phyloP scores from a whole-genome alignment of 2,113 vertebrate species.

The Camelus dromedarius region DNA sequence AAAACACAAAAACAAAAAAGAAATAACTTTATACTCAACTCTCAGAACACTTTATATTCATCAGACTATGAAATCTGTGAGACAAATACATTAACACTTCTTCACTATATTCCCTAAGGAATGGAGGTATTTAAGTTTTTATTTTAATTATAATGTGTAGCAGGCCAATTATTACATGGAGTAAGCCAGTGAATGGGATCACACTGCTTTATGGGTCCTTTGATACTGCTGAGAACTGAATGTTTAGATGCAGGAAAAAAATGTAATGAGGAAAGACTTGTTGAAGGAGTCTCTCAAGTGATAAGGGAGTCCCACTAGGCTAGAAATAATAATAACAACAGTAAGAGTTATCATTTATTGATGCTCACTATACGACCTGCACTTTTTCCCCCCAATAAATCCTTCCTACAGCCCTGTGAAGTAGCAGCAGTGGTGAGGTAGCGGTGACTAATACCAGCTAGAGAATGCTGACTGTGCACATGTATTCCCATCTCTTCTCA shows the following conservation, averaged over 20 bases:
- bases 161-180: conserved; percentile 68
- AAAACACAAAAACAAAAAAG: background rate
- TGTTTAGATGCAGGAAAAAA: conserved; percentile 56
- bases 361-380: background rate
- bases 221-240: conserved; percentile 39
- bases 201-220: conserved; percentile 67
- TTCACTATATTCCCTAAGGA: conserved; percentile 54
- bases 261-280: conserved; percentile 31
- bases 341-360: background rate
- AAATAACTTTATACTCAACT: conserved; percentile 66
- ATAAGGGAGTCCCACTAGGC: background rate
- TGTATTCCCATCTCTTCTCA: background rate
- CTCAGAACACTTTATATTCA: conserved; percentile 71
- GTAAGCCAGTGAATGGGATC: conserved; percentile 51
- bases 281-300: conserved; percentile 42
- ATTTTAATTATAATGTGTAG: conserved; percentile 77
- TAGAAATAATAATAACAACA: conserved; percentile 30
- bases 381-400: background rate
- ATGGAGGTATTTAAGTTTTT: conserved; percentile 74
- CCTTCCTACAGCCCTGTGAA: background rate
- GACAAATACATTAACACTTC: conserved; percentile 51
- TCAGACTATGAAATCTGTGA: conserved; percentile 51
- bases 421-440: background rate
- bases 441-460: background rate
- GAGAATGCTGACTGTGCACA: background rate